Evolutionary conservation across 2,888 invertebrate genomes (phyloP), one percentile per base, ranked within the genome.

Genomic region (Shargacucullia verbasci): DNA sequence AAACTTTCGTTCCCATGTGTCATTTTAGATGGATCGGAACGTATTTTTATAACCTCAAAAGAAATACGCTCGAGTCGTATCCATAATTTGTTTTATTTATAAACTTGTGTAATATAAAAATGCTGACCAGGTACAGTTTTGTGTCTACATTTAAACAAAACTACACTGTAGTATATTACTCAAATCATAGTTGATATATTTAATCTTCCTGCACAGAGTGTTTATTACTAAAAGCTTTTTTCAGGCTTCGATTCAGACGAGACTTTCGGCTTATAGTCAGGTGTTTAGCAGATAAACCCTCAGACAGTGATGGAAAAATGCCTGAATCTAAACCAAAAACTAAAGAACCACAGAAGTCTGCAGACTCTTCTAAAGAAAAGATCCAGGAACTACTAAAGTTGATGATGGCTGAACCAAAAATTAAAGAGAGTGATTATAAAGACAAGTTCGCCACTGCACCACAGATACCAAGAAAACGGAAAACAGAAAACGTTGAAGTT

Each of bases 331-430:
- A 80, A 60, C 10, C 64, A 5, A 82, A 70, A 60, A 47, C 59
- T 1, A 43, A 73, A 65, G 69, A 73, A 9, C 52, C 55, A 2
- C 71, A 80, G 9, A 77, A 78, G 29, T 13, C 64, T 9, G 57
- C 77, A 34, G 85, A 88, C 2, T 79, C 84, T 12, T 82, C 79
- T 33, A 89, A 87, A 10, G 89, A 91, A 45, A 94, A 91, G 73
- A 91, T 94, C 45, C 93, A 94, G 67, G 84, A 84, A 37, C 79
- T 94, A 5, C 66, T 94, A 0, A 92, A 92, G 71, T 84, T 85
- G 39, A 91, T 91, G 91, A 83, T 93, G 82, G 80, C 89, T 54
- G 84, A 86, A 59, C 90, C 90, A 1, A 88, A 86, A 74, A 85
- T 91, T 54, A 87, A 84, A 29, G 89, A 91, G 43, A 83, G 78